A percentile compares a stretch with the other conserved stretches of the same genome.
phyloP scores from a whole-genome alignment of 1,140 invertebrate genomes.

The Pseudoatta argentina region DNA sequence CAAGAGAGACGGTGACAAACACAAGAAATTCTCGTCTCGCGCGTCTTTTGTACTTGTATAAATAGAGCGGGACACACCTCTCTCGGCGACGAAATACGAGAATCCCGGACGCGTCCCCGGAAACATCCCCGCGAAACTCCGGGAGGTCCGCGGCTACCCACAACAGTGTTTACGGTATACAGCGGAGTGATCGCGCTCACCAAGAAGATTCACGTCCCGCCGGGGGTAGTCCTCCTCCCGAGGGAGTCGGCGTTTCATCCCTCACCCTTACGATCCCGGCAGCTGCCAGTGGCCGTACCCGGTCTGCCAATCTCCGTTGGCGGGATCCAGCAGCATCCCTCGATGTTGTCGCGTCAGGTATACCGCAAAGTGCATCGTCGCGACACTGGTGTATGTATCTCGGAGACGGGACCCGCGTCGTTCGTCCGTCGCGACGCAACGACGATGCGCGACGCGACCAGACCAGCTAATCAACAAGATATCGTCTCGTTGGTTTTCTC shows the following conservation, averaged over 20 bases:
- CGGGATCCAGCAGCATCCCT: neutral
- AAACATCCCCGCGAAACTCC: conserved; percentile 26
- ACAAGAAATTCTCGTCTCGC: neutral
- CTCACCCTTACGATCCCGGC: neutral
- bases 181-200: conserved; percentile 15
- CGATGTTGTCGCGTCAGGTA: conserved; percentile 64
- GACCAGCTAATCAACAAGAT: too few species aligned
- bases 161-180: conserved; percentile 9
- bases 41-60: conserved; percentile 43
- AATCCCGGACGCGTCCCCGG: neutral
- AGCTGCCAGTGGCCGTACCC: neutral
- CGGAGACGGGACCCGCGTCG: neutral
- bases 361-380: conserved; percentile 64
- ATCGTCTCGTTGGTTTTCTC: too few species aligned
- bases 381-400: conserved; percentile 73
- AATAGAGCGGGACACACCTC: conserved; percentile 34
- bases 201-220: neutral
- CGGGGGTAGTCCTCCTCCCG: neutral
- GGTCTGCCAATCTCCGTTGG: conserved; percentile 1
- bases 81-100: conserved; percentile 1
- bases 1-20: neutral
- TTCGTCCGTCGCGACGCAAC: neutral
- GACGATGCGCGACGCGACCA: too few species aligned
- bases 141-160: neutral
- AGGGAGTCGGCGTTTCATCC: neutral